Percentiles rank a stretch among this genome's conserved stretches.
Conservation (phyloP, 2,797 vertebrate genomes). For the Lepilemur septentrionalis region DNA sequence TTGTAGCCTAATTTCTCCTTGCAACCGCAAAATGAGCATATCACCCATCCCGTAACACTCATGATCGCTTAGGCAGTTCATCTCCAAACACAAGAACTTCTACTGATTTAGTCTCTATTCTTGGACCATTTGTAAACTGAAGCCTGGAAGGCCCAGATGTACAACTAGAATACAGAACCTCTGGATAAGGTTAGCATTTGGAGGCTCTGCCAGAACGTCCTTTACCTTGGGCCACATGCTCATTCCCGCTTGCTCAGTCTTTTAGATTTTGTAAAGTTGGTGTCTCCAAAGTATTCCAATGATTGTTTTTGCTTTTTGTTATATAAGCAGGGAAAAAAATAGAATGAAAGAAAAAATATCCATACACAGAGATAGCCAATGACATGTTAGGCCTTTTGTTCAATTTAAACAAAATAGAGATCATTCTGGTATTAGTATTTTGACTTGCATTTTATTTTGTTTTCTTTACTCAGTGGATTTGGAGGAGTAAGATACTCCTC, state of each 20-base stretch:
- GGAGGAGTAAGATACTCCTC: background rate
- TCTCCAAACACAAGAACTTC: background rate
- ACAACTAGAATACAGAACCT: background rate
- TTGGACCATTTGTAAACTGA: background rate
- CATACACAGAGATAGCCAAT: background rate
- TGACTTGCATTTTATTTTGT: background rate
- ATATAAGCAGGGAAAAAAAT: background rate
- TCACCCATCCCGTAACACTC: background rate
- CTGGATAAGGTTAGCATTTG: background rate
- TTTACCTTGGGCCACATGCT: background rate
- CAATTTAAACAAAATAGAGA: background rate
- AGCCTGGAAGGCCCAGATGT: background rate
- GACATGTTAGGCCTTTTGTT: background rate
- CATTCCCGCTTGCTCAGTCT: background rate
- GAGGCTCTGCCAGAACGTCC: background rate
- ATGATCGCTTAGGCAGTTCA: background rate
- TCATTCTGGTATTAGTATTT: background rate
- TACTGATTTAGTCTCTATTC: background rate
- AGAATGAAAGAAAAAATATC: background rate
- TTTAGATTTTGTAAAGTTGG: background rate
- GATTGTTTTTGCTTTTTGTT: background rate
- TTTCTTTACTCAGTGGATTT: background rate
- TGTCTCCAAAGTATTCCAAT: background rate
- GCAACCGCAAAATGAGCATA: background rate
- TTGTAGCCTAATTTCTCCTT: background rate